Base-by-base conservation (phyloP, 2,113 vertebrate species). In the Pygoscelis antarcticus region DNA sequence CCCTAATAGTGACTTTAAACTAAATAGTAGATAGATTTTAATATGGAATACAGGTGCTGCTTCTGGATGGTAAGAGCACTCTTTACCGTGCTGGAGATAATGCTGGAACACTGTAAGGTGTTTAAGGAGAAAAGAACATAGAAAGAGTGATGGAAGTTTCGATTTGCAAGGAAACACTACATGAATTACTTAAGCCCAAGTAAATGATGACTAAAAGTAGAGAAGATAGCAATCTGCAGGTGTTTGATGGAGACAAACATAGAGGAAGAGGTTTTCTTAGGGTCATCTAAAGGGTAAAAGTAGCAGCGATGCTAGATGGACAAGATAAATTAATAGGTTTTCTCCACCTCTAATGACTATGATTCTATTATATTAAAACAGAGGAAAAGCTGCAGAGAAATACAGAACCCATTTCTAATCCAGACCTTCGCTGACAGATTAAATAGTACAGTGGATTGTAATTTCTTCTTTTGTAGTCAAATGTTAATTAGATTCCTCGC, bases 401-500 rank as follows among this genome's bases (percentile, higher is more conserved):
- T 68, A 44, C n/a, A 32, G 57, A 95, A 78, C 9, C 16, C 34
- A 79, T 93, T 91, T 95, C 92, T 95, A 93, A 95, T 78, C 86
- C 77, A 95, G 94, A 87, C 66, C 71, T 71, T 77, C 0, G 1
- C 71, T 89, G 86, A 76, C 57, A 93, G 72, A 89, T 90, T 92
- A 97, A 95, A 93, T 49, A 92, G 57, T 79, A 79, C 17, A 68
- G 90, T 71, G 89, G 86, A 90, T 87, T 84, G 79, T 82, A 92
- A 92, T 89, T 92, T 93, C 86, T 96, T 92, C 71, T 90, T 97
- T 95, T 90, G 76, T 87, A 92, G 90, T 89, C 86, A 96, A 93
- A 96, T 87, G 83, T 93, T 95, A 97, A 97, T 96, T 91, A 95
- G 90, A 91, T 95, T 92, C 76, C 74, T 97, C 1, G 21, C 95